phyloP scores from a whole-genome alignment of 2,797 vertebrate species.

The Peromyscus eremicus region DNA sequence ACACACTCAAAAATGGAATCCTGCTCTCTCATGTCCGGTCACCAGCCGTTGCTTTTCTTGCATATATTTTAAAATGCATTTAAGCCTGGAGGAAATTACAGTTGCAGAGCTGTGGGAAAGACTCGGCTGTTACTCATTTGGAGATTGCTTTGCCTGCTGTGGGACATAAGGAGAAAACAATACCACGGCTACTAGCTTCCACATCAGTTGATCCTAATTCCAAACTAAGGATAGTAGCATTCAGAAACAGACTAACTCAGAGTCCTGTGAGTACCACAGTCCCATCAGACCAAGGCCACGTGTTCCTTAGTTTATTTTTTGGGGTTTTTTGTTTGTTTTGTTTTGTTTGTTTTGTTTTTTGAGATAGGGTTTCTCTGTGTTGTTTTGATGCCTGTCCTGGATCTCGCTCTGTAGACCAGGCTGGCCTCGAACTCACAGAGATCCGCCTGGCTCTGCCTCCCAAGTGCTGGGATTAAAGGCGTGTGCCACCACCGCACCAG shows the following conservation, averaged over 20 bases:
- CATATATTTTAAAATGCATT: not conserved
- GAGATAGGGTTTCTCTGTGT: no score
- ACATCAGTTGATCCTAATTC: not conserved
- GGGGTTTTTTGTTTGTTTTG: no score
- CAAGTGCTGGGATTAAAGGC: no score
- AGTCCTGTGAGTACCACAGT: not conserved
- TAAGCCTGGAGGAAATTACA: not conserved
- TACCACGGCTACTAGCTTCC: not conserved
- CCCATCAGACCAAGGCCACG: no score
- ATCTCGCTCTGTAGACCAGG: no score
- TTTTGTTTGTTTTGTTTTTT: no score
- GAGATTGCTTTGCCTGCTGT: not conserved
- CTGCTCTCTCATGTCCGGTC: not conserved
- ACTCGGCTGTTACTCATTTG: not conserved
- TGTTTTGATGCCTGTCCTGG: no score
- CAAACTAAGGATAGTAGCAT: not conserved
- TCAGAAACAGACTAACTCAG: not conserved
- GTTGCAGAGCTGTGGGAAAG: not conserved
- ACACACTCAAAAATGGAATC: not conserved
- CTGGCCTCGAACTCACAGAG: no score
- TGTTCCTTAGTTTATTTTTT: no score
- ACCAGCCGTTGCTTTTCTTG: not conserved
- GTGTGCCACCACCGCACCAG: no score
- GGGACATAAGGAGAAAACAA: not conserved
- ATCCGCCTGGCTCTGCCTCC: no score